Conservation (phyloP, 2,113 vertebrate genomes). For the Lonchura striata region DNA sequence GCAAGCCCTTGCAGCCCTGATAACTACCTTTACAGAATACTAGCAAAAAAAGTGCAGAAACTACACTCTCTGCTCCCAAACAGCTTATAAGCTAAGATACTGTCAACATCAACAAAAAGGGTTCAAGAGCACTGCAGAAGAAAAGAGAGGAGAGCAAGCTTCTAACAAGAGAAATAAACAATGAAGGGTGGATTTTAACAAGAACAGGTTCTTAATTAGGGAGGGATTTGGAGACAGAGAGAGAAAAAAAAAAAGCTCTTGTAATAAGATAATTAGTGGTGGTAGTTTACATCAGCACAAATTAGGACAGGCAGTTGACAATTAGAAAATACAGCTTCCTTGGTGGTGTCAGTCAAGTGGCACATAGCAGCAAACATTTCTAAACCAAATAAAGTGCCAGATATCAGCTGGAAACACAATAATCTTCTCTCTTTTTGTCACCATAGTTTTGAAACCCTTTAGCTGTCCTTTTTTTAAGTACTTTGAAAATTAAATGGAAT, state of each 20-base stretch:
- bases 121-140: background rate
- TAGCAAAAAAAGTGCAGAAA: background rate
- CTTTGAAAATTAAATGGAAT: background rate
- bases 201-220: conserved; percentile 23
- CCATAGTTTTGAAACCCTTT: background rate
- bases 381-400: background rate
- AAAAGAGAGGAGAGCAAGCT: background rate
- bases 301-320: background rate
- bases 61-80: background rate
- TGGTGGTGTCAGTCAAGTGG: background rate
- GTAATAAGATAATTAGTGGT: conserved; percentile 20
- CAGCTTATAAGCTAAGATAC: background rate
- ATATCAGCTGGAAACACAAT: background rate
- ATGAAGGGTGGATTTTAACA: conserved; percentile 20
- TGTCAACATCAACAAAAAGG: background rate
- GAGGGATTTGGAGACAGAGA: background rate
- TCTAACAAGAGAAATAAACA: background rate
- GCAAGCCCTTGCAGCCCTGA: background rate
- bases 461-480: background rate
- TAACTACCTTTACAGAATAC: background rate
- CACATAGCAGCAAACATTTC: background rate
- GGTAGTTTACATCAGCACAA: conserved; percentile 17
- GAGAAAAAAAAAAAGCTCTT: background rate
- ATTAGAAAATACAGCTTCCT: conserved; percentile 3
- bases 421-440: background rate